These are phyloP conservation scores for Eristalis arbustorum DNA, from an alignment of 2,888 invertebrate species.

Conservation along the genomic window DNA sequence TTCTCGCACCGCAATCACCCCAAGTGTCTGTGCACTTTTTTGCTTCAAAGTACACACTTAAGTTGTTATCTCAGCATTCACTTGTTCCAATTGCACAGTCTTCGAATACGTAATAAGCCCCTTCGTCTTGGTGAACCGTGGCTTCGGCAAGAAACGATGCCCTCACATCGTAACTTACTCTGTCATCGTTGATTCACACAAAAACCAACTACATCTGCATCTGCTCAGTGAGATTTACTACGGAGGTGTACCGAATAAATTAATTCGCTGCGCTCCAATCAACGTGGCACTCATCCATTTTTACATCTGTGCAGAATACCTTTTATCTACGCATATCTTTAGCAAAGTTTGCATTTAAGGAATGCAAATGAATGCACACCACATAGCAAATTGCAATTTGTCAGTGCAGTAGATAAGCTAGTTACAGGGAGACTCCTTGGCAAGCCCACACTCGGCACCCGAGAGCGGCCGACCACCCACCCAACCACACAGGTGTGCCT, in stretches of 20 bases:
- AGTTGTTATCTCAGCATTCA: too few relatives aligned
- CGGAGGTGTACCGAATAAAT: slow-evolving; percentile 57
- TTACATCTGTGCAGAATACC: slow-evolving; percentile 31
- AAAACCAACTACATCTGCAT: slow-evolving; percentile 8
- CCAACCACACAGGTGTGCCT: neutral
- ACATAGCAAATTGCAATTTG: slow-evolving; percentile 65
- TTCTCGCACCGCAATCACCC: too few relatives aligned
- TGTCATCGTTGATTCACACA: slow-evolving; percentile 33
- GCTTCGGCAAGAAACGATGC: neutral
- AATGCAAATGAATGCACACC: slow-evolving; percentile 63
- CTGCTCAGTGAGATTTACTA: slow-evolving; percentile 8
- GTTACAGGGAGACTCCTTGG: slow-evolving; percentile 35
- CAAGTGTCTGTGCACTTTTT: too few relatives aligned
- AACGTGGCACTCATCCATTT: slow-evolving; percentile 32
- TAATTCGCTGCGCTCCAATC: slow-evolving; percentile 46
- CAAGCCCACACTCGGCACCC: slow-evolving; percentile 17
- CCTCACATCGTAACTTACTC: slow-evolving; percentile 10
- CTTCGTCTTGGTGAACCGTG: neutral
- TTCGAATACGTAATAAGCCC: neutral
- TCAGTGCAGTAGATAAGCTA: slow-evolving; percentile 64
- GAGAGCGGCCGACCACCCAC: neutral
- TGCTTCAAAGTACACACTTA: too few relatives aligned
- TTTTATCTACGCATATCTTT: slow-evolving; percentile 49
- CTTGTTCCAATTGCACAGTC: neutral
- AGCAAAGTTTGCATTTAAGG: slow-evolving; percentile 40